phyloP scores from a whole-genome alignment of 2,888 invertebrate genomes.

The Pollenia griseotomentosa region DNA sequence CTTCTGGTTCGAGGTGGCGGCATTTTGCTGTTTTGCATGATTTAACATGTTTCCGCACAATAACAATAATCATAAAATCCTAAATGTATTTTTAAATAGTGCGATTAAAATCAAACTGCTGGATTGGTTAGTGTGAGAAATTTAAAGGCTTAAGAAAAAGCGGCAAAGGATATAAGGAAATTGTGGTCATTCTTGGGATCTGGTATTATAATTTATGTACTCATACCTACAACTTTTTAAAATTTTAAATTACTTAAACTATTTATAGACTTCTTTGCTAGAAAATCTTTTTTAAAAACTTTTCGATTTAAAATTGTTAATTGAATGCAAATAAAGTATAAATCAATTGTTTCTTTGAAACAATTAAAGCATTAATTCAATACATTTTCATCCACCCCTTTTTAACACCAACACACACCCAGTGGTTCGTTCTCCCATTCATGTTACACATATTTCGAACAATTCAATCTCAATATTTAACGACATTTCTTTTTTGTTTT shows the following conservation, averaged over 20 bases:
- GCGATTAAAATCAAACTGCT: conserved; percentile 78
- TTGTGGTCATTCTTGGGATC: background rate
- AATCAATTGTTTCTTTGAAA: background rate
- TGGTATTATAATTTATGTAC: background rate
- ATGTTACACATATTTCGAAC: conserved; percentile 25
- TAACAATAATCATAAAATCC: conserved; percentile 79
- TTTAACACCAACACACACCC: no score
- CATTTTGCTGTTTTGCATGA: conserved; percentile 72
- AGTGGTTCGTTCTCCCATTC: background rate
- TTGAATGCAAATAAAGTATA: no score
- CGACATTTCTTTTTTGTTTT: background rate
- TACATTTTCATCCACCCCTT: background rate
- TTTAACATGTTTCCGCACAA: conserved; percentile 75
- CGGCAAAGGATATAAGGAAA: conserved; percentile 23
- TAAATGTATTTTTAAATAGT: conserved; percentile 82
- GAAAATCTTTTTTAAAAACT: background rate
- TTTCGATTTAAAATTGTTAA: background rate
- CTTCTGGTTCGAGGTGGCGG: conserved; percentile 29
- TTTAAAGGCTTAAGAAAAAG: background rate
- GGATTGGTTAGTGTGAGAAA: conserved; percentile 60
- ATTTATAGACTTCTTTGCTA: background rate
- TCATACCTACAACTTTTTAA: no score
- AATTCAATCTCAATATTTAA: conserved; percentile 36
- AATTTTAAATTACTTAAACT: background rate
- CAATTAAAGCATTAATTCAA: conserved; percentile 4